These are phyloP conservation scores for Zosterops hypoxanthus DNA, from an alignment of 2,113 vertebrate species.

Conservation along the genomic window DNA sequence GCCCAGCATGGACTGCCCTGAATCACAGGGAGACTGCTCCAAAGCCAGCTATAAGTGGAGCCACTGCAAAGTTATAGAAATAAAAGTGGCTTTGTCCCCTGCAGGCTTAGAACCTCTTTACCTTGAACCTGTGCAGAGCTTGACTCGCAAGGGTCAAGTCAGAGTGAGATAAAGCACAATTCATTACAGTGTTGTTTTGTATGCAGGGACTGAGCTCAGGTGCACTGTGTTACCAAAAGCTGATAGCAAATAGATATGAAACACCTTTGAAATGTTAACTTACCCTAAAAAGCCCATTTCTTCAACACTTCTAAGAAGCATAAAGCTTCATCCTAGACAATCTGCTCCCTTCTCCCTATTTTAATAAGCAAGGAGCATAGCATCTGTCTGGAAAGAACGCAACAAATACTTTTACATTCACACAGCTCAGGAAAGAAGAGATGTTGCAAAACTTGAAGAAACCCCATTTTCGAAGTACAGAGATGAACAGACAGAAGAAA, in stretches of 20 bases:
- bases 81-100: background rate
- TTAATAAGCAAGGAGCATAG: slow-evolving; percentile 38
- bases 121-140: background rate
- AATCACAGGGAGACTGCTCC: background rate
- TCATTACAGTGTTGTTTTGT: background rate
- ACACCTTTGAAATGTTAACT: slow-evolving; percentile 45
- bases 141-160: background rate
- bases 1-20: background rate
- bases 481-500: background rate
- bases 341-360: background rate
- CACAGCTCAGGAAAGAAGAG: background rate
- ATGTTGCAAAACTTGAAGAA: background rate
- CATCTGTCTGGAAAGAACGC: background rate
- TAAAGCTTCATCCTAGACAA: background rate
- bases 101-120: background rate
- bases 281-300: background rate
- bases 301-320: background rate
- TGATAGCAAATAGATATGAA: slow-evolving; percentile 29
- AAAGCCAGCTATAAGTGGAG: background rate
- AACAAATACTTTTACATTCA: background rate
- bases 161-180: background rate
- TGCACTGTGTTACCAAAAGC: background rate
- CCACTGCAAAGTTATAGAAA: background rate
- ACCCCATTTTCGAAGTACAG: background rate
- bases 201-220: background rate